Conservation (phyloP, 2,797 vertebrate genomes). For the Cryptoprocta ferox region DNA sequence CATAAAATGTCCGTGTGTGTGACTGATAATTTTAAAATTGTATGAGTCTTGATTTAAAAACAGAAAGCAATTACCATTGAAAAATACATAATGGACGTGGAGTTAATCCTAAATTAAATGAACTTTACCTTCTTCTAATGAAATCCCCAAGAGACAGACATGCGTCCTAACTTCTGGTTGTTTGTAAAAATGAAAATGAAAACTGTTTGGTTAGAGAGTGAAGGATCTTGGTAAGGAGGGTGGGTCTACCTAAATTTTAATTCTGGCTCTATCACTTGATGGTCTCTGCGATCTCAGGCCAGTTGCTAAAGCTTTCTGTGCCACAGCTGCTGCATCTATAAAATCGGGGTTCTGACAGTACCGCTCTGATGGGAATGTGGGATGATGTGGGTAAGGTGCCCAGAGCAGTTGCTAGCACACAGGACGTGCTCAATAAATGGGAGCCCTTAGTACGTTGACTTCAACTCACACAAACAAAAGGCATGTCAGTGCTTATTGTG, state of each 20-base stretch:
- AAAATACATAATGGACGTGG: neutral
- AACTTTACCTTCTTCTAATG: neutral
- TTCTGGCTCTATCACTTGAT: neutral
- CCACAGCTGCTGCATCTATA: no score
- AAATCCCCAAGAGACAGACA: neutral
- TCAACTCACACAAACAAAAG: neutral
- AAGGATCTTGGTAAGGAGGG: neutral
- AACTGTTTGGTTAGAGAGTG: neutral
- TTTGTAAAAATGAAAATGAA: neutral
- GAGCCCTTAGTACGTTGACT: neutral
- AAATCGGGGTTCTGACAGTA: neutral
- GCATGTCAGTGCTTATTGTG: neutral
- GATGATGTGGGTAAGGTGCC: no score
- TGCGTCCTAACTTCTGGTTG: neutral
- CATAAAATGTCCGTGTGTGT: neutral
- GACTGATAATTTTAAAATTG: neutral
- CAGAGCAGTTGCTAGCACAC: no score
- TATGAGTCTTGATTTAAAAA: neutral
- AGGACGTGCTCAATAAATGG: fast-evolving
- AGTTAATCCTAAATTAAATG: neutral
- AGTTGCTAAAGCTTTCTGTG: neutral
- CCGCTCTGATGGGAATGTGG: neutral
- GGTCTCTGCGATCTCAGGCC: neutral
- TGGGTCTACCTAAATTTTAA: no score
- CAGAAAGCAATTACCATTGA: neutral